These are phyloP conservation scores for Dorcus parallelipipedus DNA, from an alignment of 2,888 invertebrate species.

Conservation along the genomic window DNA sequence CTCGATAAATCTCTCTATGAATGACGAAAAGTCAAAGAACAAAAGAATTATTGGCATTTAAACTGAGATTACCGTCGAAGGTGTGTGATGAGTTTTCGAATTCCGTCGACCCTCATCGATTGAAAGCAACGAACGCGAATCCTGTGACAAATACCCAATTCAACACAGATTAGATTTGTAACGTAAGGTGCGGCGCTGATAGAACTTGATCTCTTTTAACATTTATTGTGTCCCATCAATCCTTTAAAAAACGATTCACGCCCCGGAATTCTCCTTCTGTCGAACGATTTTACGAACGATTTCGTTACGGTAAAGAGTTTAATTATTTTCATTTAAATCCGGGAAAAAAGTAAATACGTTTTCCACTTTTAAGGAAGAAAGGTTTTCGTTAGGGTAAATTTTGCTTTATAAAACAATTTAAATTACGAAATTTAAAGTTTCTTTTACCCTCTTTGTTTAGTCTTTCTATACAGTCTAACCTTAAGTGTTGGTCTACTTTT, in stretches of 20 bases:
- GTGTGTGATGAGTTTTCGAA: conserved; percentile 16
- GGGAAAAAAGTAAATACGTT: conserved; percentile 1
- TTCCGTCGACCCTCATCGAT: conserved; percentile 3
- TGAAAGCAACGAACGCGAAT: conserved; percentile 4
- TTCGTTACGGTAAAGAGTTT: too few relatives aligned
- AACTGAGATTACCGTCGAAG: conserved; percentile 32
- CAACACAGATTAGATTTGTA: conserved; percentile 28
- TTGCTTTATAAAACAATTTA: too few relatives aligned
- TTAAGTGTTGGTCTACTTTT: too few relatives aligned
- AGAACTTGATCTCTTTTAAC: conserved; percentile 17
- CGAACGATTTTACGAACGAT: too few relatives aligned
- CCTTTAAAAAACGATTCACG: too few relatives aligned
- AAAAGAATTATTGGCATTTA: conserved; percentile 35
- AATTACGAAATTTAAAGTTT: too few relatives aligned
- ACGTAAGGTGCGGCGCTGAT: conserved; percentile 16
- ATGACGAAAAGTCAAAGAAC: conserved; percentile 27
- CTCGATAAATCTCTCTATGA: conserved; percentile 29
- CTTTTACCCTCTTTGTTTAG: too few relatives aligned
- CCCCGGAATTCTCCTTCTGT: too few relatives aligned
- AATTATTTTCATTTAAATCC: too few relatives aligned
- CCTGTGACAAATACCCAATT: conserved; percentile 26
- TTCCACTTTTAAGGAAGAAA: too few relatives aligned
- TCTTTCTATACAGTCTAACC: too few relatives aligned
- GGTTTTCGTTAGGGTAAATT: too few relatives aligned
- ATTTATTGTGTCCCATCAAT: conserved; percentile 14